Evolutionary conservation across 2,888 invertebrate genomes (phyloP).

Genomic region (Hyles lineata): DNA sequence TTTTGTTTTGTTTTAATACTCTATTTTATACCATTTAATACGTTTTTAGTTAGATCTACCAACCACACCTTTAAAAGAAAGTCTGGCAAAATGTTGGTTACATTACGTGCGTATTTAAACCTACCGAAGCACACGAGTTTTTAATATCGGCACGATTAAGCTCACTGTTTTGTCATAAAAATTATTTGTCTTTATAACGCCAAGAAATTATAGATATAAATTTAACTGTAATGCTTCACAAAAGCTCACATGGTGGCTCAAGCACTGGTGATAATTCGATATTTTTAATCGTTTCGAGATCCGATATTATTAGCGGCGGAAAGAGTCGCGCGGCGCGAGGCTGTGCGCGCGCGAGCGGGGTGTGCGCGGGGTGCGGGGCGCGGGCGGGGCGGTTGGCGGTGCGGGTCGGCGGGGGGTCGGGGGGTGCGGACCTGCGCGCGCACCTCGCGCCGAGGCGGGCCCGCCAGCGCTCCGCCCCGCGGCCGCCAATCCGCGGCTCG

Average conservation of each 20-base stretch:
- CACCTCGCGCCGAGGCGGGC: slow-evolving; percentile 61
- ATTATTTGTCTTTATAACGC: background rate
- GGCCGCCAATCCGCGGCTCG: slow-evolving; percentile 66
- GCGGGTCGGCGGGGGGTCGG: slow-evolving; percentile 39
- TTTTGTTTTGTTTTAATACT: too few relatives aligned
- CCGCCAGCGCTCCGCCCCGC: slow-evolving; percentile 66
- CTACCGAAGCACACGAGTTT: background rate
- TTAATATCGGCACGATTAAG: background rate
- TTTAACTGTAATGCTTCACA: slow-evolving; percentile 52
- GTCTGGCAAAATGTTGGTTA: too few relatives aligned
- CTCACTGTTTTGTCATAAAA: background rate
- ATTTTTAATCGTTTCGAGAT: slow-evolving; percentile 79
- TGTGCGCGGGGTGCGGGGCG: slow-evolving; percentile 37
- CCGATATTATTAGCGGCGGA: slow-evolving; percentile 75
- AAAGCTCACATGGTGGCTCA: slow-evolving; percentile 77
- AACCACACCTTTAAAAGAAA: too few relatives aligned
- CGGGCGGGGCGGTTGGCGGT: slow-evolving; percentile 45
- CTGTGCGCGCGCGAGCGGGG: slow-evolving; percentile 42
- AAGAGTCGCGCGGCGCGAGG: slow-evolving; percentile 44
- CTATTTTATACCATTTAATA: background rate
- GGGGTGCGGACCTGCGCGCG: slow-evolving; percentile 49
- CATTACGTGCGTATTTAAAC: background rate
- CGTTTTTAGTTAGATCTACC: too few relatives aligned
- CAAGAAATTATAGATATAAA: background rate
- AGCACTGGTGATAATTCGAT: slow-evolving; percentile 83